phyloP scores from a whole-genome alignment of 2,113 vertebrate species.

The Nothoprocta perdicaria region DNA sequence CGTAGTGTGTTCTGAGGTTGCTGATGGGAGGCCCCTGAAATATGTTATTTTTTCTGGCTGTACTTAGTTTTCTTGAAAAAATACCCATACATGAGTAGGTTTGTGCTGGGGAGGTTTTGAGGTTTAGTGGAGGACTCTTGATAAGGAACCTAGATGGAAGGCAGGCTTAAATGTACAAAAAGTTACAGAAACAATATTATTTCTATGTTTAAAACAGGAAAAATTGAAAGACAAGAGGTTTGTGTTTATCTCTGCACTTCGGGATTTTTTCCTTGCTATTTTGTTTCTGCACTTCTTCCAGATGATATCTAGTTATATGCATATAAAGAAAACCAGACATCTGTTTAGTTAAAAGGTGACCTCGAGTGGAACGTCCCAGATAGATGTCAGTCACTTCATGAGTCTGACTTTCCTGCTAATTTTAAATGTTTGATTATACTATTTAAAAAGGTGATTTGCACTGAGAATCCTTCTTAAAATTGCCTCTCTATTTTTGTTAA shows the following conservation, averaged over 20 bases:
- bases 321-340: background rate
- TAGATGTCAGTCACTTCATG: background rate
- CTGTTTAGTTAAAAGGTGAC: background rate
- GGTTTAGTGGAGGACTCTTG: background rate
- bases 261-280: background rate
- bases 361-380: background rate
- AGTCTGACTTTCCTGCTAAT: background rate
- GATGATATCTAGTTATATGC: background rate
- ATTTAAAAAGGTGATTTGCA: background rate
- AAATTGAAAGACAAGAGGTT: background rate
- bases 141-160: background rate
- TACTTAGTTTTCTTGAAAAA: background rate
- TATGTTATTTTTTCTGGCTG: background rate
- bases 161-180: background rate
- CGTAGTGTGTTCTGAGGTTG: background rate
- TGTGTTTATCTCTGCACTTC: background rate
- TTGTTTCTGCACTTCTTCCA: background rate
- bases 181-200: background rate
- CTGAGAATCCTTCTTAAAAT: background rate
- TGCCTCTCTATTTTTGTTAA: background rate
- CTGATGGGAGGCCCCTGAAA: background rate
- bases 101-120: fast-evolving
- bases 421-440: conserved; percentile 2
- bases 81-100: background rate
- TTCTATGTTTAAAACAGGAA: background rate